phyloP scores from a whole-genome alignment of 1,140 invertebrate genomes.

The Rhynchophorus ferrugineus region DNA sequence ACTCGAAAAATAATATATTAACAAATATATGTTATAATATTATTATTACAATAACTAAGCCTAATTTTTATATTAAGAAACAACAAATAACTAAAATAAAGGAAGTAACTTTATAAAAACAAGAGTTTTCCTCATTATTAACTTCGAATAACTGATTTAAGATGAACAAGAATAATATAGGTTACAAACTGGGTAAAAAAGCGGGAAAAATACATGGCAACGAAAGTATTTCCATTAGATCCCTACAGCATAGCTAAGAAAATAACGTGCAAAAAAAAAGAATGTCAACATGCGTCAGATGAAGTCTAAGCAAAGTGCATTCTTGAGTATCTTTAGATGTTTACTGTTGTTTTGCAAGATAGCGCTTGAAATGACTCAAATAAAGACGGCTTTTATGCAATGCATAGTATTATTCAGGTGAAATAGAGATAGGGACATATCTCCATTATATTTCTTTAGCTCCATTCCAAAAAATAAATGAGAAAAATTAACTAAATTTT shows the following conservation, averaged over 20 bases:
- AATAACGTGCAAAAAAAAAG: background rate
- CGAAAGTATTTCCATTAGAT: background rate
- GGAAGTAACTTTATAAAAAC: too few relatives aligned
- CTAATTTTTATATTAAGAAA: too few relatives aligned
- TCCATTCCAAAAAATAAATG: background rate
- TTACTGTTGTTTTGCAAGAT: background rate
- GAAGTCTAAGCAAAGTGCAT: background rate
- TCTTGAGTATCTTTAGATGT: background rate
- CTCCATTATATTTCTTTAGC: background rate
- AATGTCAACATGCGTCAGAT: background rate
- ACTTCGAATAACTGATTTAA: too few relatives aligned
- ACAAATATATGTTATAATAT: too few relatives aligned
- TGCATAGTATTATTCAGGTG: background rate
- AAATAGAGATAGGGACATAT: background rate
- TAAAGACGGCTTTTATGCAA: background rate
- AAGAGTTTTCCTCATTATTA: too few relatives aligned
- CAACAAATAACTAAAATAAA: too few relatives aligned
- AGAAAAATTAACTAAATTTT: background rate
- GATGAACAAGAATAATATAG: too few relatives aligned
- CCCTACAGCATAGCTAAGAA: background rate
- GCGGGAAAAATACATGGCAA: background rate
- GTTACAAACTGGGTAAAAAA: background rate
- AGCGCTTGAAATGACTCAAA: background rate
- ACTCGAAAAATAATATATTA: too few relatives aligned
- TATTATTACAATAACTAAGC: too few relatives aligned